Evolutionary conservation across 2,113 vertebrate genomes (phyloP), one percentile per base, ranked within the genome.

Genomic region (Illadopsis cleaveri): DNA sequence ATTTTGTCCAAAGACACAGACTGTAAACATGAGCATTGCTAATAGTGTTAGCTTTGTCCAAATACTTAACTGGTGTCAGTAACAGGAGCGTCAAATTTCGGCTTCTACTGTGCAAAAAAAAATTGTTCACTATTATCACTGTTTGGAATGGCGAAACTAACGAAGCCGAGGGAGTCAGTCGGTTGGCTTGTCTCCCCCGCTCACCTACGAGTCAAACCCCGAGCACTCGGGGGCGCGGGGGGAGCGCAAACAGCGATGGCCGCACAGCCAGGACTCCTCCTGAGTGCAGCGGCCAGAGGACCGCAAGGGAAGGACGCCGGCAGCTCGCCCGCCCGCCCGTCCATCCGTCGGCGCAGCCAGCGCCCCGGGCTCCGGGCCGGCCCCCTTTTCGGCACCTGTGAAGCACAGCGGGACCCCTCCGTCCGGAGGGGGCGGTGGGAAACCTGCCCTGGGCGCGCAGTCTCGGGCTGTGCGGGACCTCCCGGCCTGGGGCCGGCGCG

Each of bases 231-330:
- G 3, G 45, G 30, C 10, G n/a, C 38, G 47, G 37, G 48, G 38
- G 33, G 6, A 42, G 38, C 9, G 35, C 37, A 31, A 17, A 9
- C n/a, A 3, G 44, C 7, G 58, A 8, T 2, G 60, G 5, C 51
- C 56, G 6, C 64, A 11, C 0, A 44, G 56, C 47, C 69, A 4
- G 3, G 0, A 1, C 44, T 24, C 8, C 30, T 72, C 42, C 10
- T 25, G 4, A 30, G 12, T 0, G 64, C 62, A 2, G 54, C 28
- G 14, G 50, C 16, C 8, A 22, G 24, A n/a, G 42, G 14, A 9
- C 5, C 4, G 48, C 51, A 14, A 28, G 15, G 11, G 45, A 12
- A 35, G 14, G 33, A 31, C 38, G 42, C 40, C 17, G 37, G 31
- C 57, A 42, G 33, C 33, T 38, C 33, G 50, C 28, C 56, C 19